Conservation (phyloP, 2,888 invertebrate species). For the Formica aserva region DNA sequence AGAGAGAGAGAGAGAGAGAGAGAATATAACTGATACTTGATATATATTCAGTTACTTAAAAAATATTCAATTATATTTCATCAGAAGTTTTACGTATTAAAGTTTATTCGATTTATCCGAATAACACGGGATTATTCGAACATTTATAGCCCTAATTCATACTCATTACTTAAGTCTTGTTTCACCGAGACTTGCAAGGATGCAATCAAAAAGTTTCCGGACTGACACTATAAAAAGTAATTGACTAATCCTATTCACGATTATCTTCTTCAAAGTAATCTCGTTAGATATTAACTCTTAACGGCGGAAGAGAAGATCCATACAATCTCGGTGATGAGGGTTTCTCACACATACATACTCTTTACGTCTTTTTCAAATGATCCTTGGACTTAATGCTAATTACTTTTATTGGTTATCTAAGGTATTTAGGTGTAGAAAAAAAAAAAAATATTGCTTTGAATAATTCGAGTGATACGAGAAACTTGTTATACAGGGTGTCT, state of each 20-base stretch:
- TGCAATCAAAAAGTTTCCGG: conserved; percentile 21
- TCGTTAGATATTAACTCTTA: neutral
- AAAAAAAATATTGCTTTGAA: neutral
- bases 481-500: neutral
- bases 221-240: conserved; percentile 6
- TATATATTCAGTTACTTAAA: conserved; percentile 34
- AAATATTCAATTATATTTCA: conserved; percentile 13
- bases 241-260: neutral
- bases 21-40: neutral
- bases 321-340: neutral
- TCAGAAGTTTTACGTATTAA: neutral
- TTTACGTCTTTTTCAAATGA: neutral
- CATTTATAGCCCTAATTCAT: neutral
- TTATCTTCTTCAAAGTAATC: conserved; percentile 14
- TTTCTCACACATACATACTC: neutral
- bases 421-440: neutral
- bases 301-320: neutral
- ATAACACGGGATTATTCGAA: conserved; percentile 18
- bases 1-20: neutral
- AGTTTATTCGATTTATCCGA: conserved; percentile 18
- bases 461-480: neutral
- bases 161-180: neutral
- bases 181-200: neutral
- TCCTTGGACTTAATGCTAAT: neutral
- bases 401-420: neutral